phyloP scores from a whole-genome alignment of 2,888 invertebrate species.

The Drosophila rellima region DNA sequence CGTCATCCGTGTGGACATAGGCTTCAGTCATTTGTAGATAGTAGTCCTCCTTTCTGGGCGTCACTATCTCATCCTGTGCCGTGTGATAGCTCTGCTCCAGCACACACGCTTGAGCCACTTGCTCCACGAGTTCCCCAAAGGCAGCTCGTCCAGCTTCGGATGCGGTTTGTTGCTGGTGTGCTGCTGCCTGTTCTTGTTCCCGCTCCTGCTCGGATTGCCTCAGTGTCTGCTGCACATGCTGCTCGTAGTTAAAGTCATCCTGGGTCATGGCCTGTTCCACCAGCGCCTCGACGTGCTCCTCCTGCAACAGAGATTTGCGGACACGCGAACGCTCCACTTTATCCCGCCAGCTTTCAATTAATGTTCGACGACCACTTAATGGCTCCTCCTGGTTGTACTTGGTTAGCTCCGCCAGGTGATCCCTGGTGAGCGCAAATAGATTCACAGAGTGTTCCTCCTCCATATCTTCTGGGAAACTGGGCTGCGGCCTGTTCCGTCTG shows the following conservation, averaged over 20 bases:
- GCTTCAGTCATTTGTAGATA: constrained; percentile 88
- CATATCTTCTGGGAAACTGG: constrained; percentile 61
- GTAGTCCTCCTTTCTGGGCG: constrained; percentile 58
- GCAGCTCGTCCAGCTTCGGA: constrained; percentile 43
- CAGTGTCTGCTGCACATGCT: constrained; percentile 58
- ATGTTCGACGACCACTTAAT: constrained; percentile 61
- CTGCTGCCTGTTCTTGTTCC: constrained; percentile 17
- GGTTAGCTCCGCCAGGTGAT: constrained; percentile 78
- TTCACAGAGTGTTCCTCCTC: constrained; percentile 63
- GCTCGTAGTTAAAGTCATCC: constrained; percentile 79
- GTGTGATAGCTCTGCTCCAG: constrained; percentile 58
- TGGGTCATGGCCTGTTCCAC: constrained; percentile 77
- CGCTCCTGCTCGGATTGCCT: constrained; percentile 19
- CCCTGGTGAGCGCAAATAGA: constrained; percentile 81
- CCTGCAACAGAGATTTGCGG: constrained; percentile 77
- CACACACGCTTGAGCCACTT: constrained; percentile 71
- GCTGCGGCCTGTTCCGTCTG: constrained; percentile 78
- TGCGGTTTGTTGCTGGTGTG: constrained; percentile 12
- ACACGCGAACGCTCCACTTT: constrained; percentile 83
- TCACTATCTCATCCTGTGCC: constrained; percentile 34
- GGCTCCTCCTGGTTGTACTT: constrained; percentile 53
- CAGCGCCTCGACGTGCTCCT: constrained; percentile 77
- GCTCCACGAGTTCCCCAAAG: constrained; percentile 70
- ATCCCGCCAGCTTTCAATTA: constrained; percentile 84
- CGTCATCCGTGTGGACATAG: constrained; percentile 91